Conservation (phyloP, 2,888 invertebrate species). For the Cremastinae sp. region DNA sequence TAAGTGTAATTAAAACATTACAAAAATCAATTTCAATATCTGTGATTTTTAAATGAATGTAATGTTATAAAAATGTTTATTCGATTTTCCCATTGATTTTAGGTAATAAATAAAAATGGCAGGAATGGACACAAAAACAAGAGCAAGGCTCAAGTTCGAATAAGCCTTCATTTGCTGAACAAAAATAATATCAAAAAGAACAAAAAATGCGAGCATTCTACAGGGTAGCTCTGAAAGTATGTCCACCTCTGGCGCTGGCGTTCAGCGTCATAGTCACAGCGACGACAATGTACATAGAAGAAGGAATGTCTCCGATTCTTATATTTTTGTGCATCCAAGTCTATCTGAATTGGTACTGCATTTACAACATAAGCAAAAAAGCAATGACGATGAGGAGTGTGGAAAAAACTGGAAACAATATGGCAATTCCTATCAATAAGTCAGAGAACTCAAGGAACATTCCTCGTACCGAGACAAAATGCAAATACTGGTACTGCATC, state of each 20-base stretch:
- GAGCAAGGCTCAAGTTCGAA: background rate
- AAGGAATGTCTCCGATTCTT: slow-evolving; percentile 67
- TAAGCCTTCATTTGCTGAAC: background rate
- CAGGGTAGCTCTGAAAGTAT: slow-evolving; percentile 61
- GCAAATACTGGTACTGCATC: slow-evolving; percentile 73
- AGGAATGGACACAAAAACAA: slow-evolving; percentile 2
- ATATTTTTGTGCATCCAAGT: slow-evolving; percentile 71
- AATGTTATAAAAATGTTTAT: too few species aligned
- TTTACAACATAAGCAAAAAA: slow-evolving; percentile 67
- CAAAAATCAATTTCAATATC: too few species aligned
- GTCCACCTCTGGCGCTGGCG: slow-evolving; percentile 68
- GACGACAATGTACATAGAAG: slow-evolving; percentile 69
- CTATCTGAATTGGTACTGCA: slow-evolving; percentile 74
- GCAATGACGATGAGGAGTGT: slow-evolving; percentile 62
- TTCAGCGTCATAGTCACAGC: slow-evolving; percentile 68
- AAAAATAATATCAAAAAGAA: background rate
- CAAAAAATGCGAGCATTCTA: slow-evolving; percentile 36
- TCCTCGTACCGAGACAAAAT: background rate
- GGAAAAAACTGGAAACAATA: slow-evolving; percentile 46
- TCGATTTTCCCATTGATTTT: too few species aligned
- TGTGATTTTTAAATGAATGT: too few species aligned
- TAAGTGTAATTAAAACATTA: too few species aligned
- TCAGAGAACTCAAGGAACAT: slow-evolving; percentile 6
- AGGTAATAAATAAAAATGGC: too few species aligned
- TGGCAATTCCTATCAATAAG: slow-evolving; percentile 39